phyloP scores from a whole-genome alignment of 2,888 invertebrate species.

The Luperina testacea region DNA sequence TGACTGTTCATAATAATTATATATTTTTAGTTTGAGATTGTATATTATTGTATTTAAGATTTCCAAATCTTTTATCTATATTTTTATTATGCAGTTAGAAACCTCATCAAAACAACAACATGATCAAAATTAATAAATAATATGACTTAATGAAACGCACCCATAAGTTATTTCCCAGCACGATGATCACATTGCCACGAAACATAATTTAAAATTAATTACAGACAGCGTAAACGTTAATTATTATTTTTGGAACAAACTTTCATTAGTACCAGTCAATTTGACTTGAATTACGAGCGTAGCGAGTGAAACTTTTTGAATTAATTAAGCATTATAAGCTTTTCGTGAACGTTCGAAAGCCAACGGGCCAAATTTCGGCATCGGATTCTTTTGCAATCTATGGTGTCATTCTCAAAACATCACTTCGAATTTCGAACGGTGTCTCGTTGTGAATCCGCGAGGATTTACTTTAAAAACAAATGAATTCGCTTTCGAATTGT shows the following conservation, averaged over 20 bases:
- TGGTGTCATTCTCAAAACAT: not conserved
- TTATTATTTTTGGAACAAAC: constrained; percentile 50
- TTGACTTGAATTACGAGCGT: constrained; percentile 57
- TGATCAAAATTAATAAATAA: constrained; percentile 1
- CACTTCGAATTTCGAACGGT: not conserved
- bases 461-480: not conserved
- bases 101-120: not conserved
- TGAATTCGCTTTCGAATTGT: not conserved
- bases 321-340: constrained; percentile 41
- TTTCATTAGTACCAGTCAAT: constrained; percentile 58
- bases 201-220: constrained; percentile 57
- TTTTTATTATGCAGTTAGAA: not conserved
- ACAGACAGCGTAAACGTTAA: constrained; percentile 33
- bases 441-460: too few relatives aligned
- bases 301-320: constrained; percentile 28
- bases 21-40: too few relatives aligned
- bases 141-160: not conserved
- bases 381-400: not conserved
- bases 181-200: constrained; percentile 43
- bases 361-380: not conserved
- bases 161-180: constrained; percentile 23
- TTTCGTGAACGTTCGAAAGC: not conserved
- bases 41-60: too few relatives aligned
- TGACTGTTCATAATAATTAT: too few relatives aligned
- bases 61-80: not conserved